Conservation (phyloP, 2,797 vertebrate species). For the Myotis planiceps region DNA sequence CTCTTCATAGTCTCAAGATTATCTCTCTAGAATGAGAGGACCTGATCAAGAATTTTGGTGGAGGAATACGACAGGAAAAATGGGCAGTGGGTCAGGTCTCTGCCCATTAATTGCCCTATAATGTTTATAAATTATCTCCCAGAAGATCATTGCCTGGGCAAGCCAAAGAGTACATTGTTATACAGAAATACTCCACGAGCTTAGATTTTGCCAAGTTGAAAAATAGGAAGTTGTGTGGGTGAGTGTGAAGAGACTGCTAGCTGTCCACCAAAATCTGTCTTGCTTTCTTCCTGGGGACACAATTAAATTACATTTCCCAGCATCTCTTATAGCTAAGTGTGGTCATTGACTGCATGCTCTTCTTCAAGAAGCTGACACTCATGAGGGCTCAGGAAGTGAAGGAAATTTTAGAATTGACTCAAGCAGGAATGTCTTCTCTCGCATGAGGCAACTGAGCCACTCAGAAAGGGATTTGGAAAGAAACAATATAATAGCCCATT, state of each 20-base stretch:
- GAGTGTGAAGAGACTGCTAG: conserved; percentile 49
- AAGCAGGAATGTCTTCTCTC: neutral
- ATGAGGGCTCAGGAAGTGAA: neutral
- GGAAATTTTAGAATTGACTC: neutral
- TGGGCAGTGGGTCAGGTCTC: neutral
- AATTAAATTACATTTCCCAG: conserved; percentile 36
- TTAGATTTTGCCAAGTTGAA: conserved; percentile 64
- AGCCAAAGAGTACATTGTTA: neutral
- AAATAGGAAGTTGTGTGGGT: conserved; percentile 70
- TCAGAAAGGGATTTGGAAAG: neutral
- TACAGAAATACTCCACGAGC: conserved; percentile 57
- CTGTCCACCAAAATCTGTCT: conserved; percentile 65
- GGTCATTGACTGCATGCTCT: neutral
- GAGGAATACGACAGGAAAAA: neutral
- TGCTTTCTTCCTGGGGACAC: conserved; percentile 41
- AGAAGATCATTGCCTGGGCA: conserved; percentile 17
- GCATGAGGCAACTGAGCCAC: neutral
- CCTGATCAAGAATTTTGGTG: neutral
- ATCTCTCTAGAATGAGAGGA: neutral
- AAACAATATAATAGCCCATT: neutral
- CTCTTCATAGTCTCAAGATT: neutral
- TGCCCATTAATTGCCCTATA: neutral
- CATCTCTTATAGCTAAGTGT: neutral
- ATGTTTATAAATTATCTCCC: neutral
- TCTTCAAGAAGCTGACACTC: neutral